A percentile compares a stretch with the other conserved stretches of the same genome.
Evolutionary conservation across 53 echinoderm and acorn worm species (phyloP).

Genomic region (Patiria pectinifera): DNA sequence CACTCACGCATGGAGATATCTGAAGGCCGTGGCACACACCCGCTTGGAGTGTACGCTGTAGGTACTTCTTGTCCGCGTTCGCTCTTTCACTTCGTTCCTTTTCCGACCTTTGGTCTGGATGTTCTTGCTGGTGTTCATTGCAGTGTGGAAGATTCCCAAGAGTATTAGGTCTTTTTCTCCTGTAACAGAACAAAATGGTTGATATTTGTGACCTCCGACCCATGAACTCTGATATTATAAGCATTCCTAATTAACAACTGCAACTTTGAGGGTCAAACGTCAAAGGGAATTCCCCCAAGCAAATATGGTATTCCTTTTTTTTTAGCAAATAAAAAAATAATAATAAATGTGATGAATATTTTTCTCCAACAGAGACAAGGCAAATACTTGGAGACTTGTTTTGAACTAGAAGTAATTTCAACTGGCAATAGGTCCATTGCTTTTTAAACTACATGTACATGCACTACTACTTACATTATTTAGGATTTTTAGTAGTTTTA

Average conservation of each 20-base stretch:
- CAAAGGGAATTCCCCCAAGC: too few species aligned
- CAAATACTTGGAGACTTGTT: too few species aligned
- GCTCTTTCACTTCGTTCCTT: not conserved
- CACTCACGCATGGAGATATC: conserved; percentile 57
- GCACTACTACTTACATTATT: too few species aligned
- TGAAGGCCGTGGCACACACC: conserved; percentile 47
- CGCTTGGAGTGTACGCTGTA: conserved; percentile 53
- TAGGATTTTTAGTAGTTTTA: too few species aligned
- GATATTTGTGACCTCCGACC: not conserved
- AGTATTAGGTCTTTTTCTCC: conserved; percentile 49
- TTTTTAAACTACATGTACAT: too few species aligned
- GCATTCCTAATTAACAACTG: not conserved
- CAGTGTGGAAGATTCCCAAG: conserved; percentile 42
- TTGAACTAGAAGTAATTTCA: too few species aligned
- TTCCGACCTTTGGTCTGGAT: not conserved
- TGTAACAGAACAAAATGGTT: not conserved
- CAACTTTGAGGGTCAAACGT: not conserved
- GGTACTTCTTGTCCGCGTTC: not conserved
- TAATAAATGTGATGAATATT: too few species aligned
- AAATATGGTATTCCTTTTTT: not conserved
- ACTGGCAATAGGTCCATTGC: too few species aligned
- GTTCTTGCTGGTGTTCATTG: conserved; percentile 22
- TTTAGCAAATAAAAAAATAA: not conserved
- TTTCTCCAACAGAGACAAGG: too few species aligned
- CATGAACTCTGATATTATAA: not conserved